Conservation (phyloP, 2,113 vertebrate species). For the Nyctibius bracteatus region DNA sequence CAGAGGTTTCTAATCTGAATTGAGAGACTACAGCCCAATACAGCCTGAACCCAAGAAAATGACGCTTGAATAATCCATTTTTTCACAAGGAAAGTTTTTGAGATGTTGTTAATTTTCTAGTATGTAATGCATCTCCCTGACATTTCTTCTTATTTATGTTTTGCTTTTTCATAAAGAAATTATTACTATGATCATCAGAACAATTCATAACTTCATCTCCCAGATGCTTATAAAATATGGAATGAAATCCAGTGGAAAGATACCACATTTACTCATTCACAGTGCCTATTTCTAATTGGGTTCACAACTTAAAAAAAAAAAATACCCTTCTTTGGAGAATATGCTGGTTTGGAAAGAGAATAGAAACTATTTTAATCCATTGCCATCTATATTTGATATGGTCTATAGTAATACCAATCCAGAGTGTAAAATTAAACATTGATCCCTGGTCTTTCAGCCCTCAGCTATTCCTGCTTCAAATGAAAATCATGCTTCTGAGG, state of each 20-base stretch:
- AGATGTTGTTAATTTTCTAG: not conserved
- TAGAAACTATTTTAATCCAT: not conserved
- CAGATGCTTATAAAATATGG: not conserved
- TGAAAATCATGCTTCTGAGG: not conserved
- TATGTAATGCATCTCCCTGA: not conserved
- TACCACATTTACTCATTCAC: not conserved
- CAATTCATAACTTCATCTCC: not conserved
- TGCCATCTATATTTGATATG: not conserved
- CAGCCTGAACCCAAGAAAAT: not conserved
- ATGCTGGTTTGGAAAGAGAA: not conserved
- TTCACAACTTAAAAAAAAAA: not conserved
- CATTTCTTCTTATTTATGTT: not conserved
- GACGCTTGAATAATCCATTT: slow-evolving; percentile 40
- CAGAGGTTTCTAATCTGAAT: not conserved
- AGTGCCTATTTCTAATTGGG: not conserved
- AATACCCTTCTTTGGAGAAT: not conserved
- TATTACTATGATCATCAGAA: not conserved
- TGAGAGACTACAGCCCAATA: not conserved
- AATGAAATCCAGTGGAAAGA: not conserved
- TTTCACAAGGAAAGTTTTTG: slow-evolving; percentile 5
- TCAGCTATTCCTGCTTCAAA: not conserved
- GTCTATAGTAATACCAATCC: not conserved
- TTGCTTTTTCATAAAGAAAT: not conserved
- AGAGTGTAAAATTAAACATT: not conserved
- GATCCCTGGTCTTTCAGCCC: not conserved